Evolutionary conservation across 2,888 invertebrate genomes (phyloP).

Genomic region (Nephrotoma appendiculata): DNA sequence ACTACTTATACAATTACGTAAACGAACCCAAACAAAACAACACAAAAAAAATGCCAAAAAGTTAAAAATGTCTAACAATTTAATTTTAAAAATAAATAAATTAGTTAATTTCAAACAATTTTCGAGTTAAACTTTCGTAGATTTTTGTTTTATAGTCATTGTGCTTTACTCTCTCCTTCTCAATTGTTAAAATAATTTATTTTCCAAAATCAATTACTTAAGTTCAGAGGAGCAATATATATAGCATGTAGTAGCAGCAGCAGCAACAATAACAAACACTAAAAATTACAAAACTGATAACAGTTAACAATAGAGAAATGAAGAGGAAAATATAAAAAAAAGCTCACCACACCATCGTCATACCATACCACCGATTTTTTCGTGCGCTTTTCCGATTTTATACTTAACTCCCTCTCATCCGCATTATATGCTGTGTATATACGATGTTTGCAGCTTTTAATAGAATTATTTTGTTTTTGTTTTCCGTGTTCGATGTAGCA

Average conservation of each 20-base stretch:
- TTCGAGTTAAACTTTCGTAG: background rate
- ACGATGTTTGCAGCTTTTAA: background rate
- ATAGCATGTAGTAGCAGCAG: background rate
- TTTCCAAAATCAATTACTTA: background rate
- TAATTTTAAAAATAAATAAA: background rate
- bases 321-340: background rate
- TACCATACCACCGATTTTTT: background rate
- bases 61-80: background rate
- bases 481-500: background rate
- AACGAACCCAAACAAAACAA: background rate
- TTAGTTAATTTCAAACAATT: background rate
- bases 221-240: background rate
- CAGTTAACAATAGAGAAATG: background rate
- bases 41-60: background rate
- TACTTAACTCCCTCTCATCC: background rate
- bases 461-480: background rate
- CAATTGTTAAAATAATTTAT: background rate
- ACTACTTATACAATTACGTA: background rate
- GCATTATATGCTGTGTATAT: background rate
- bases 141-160: background rate
- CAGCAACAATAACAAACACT: background rate
- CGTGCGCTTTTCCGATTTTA: background rate
- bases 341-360: background rate
- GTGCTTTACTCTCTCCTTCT: background rate
- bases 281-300: background rate